phyloP scores from a whole-genome alignment of 2,888 invertebrate species.

The Trichopoda pennipes region DNA sequence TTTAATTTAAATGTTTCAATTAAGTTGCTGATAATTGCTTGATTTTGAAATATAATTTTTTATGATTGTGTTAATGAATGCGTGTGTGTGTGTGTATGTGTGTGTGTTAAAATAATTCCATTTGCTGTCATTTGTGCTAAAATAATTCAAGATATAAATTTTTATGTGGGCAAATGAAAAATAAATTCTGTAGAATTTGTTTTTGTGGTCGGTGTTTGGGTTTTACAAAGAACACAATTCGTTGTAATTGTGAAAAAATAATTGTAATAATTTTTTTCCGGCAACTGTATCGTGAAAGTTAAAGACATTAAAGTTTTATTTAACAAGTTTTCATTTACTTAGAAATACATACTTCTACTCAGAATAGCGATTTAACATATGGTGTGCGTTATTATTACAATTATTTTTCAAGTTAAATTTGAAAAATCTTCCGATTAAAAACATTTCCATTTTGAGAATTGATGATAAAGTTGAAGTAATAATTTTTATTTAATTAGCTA shows the following conservation, averaged over 20 bases:
- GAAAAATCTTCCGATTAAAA: no score
- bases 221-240: background rate
- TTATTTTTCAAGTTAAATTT: no score
- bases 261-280: no score
- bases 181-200: background rate
- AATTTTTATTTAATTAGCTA: no score
- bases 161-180: background rate
- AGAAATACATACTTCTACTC: no score
- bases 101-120: slow-evolving; percentile 4
- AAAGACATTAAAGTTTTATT: no score
- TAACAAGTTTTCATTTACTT: no score
- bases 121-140: slow-evolving; percentile 4
- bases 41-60: background rate
- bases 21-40: slow-evolving; percentile 22
- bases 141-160: background rate
- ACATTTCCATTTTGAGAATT: no score
- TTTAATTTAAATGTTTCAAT: slow-evolving; percentile 8
- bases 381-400: no score
- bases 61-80: background rate
- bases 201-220: background rate
- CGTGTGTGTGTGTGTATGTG: background rate
- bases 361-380: no score
- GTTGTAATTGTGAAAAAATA: background rate
- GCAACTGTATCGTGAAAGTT: no score
- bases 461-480: no score